These are phyloP conservation scores for Nebria ingens DNA, from an alignment of 1,140 invertebrate genomes.

Conservation along the genomic window DNA sequence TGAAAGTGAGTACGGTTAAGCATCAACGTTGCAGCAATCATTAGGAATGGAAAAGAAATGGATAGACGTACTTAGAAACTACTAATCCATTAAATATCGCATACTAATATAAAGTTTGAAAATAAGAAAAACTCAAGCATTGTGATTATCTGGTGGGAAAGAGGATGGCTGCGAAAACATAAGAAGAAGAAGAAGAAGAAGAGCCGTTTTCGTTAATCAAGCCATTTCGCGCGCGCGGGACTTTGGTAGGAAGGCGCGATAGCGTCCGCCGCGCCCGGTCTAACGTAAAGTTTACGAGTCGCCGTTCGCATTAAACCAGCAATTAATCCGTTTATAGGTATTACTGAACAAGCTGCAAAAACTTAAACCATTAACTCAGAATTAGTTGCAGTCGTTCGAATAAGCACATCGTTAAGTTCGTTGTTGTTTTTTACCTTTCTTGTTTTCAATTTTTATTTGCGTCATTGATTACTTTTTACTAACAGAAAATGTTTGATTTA, in stretches of 20 bases:
- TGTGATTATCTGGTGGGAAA: too few species aligned
- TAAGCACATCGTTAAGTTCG: slow-evolving; percentile 1
- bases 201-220: slow-evolving; percentile 5
- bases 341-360: slow-evolving; percentile 2
- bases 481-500: too few species aligned
- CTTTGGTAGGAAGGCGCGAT: neutral
- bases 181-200: too few species aligned
- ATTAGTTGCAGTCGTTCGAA: slow-evolving; percentile 6
- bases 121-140: too few species aligned
- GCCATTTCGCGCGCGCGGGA: neutral
- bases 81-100: too few species aligned
- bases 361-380: slow-evolving; percentile 8
- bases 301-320: slow-evolving; percentile 1
- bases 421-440: neutral
- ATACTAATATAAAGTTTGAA: too few species aligned
- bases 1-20: neutral
- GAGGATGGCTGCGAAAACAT: too few species aligned
- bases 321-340: slow-evolving; percentile 9
- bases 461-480: slow-evolving; percentile 8
- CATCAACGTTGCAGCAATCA: neutral
- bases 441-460: slow-evolving; percentile 7
- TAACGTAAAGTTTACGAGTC: neutral
- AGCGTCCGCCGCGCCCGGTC: neutral
- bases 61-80: too few species aligned
- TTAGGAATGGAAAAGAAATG: too few species aligned